These are phyloP conservation scores for Sorex fumeus DNA, from an alignment of 2,113 vertebrate species.

Conservation along the genomic window DNA sequence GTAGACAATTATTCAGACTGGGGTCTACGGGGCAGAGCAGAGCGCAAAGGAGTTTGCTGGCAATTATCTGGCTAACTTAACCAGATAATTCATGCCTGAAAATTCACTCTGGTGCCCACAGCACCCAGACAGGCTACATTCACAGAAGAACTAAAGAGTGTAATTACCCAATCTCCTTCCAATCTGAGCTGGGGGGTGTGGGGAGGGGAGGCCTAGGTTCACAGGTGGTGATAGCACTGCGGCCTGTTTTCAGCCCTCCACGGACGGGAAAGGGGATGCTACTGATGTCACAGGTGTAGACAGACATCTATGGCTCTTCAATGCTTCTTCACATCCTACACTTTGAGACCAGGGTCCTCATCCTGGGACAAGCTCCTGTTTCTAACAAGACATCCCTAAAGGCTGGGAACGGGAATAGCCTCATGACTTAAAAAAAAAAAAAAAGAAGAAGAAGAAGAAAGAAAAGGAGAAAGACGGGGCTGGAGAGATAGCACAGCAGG, in stretches of 20 bases:
- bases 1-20: constrained; percentile 35
- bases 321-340: not conserved
- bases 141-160: constrained; percentile 24
- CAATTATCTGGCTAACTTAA: constrained; percentile 78
- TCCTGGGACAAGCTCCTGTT: not conserved
- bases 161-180: constrained; percentile 54
- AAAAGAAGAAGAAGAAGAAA: not conserved
- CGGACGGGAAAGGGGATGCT: no score
- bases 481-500: no score
- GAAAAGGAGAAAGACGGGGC: not conserved
- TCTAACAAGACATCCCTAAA: not conserved
- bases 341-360: not conserved
- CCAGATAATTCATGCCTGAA: constrained; percentile 76
- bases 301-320: no score
- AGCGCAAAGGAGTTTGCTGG: constrained; percentile 70
- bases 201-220: no score
- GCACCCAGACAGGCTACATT: constrained; percentile 24
- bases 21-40: constrained; percentile 9
- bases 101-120: constrained; percentile 57
- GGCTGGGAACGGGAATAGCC: no score
- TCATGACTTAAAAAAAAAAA: no score
- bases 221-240: not conserved
- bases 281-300: no score
- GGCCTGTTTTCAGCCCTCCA: not conserved
- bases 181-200: not conserved